These are phyloP conservation scores for Salarias fasciatus DNA, from an alignment of 2,797 vertebrate genomes.

Conservation along the genomic window DNA sequence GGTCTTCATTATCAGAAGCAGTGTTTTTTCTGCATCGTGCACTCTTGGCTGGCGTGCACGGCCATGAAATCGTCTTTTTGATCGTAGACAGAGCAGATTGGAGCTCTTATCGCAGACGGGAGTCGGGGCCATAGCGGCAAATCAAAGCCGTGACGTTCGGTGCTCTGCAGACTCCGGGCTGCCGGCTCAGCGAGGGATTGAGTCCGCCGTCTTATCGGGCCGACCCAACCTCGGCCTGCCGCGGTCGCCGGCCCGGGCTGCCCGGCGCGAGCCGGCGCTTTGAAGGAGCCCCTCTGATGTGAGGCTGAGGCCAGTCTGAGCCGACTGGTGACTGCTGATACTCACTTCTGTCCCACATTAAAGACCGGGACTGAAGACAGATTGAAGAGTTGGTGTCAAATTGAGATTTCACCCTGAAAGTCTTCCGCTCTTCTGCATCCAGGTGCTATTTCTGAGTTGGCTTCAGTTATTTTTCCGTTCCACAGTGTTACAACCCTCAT, in stretches of 20 bases:
- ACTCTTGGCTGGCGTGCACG: not conserved
- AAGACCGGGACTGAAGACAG: slow-evolving; percentile 3
- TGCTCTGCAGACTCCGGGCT: slow-evolving; percentile 19
- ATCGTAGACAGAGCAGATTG: slow-evolving; percentile 41
- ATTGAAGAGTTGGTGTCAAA: slow-evolving; percentile 9
- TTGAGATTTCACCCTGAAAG: not conserved
- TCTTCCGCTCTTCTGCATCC: not conserved
- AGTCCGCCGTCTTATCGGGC: slow-evolving; percentile 53
- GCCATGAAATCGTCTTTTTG: slow-evolving; percentile 55
- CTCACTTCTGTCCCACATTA: slow-evolving; percentile 8
- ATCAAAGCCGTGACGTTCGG: slow-evolving; percentile 43
- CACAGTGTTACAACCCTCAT: not conserved
- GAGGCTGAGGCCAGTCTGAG: slow-evolving; percentile 44
- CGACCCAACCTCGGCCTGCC: slow-evolving; percentile 44
- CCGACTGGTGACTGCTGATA: slow-evolving; percentile 49
- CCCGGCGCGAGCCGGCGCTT: slow-evolving; percentile 29
- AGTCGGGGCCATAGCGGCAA: slow-evolving; percentile 22
- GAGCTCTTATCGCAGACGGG: slow-evolving; percentile 33
- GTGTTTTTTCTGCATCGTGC: too few species aligned
- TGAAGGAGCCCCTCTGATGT: slow-evolving; percentile 56
- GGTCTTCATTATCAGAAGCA: slow-evolving; percentile 10
- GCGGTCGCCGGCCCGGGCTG: slow-evolving; percentile 3
- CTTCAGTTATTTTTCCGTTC: not conserved
- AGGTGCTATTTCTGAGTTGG: not conserved
- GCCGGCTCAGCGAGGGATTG: slow-evolving; percentile 26